These are phyloP conservation scores for Metridium senile DNA, from an alignment of 92 coral and sea anemone species.

Conservation along the genomic window DNA sequence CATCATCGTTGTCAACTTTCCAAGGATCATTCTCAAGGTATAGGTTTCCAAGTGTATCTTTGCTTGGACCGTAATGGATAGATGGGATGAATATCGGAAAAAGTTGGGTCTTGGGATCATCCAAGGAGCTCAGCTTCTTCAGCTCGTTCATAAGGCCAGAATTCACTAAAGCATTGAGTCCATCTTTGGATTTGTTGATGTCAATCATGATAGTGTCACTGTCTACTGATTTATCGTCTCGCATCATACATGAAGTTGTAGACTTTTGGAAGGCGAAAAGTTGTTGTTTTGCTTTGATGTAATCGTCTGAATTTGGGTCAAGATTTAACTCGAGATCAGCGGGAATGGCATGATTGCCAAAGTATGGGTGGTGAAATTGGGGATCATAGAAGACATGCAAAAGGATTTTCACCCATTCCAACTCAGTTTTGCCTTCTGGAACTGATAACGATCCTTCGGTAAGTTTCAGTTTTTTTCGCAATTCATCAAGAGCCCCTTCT, in stretches of 20 bases:
- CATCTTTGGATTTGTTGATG: background rate
- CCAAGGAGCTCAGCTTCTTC: conserved; percentile 6
- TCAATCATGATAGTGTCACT: conserved; percentile 19
- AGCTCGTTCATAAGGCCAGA: conserved; percentile 13
- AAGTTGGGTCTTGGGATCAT: conserved; percentile 35
- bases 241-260: conserved; percentile 16
- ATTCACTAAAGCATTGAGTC: background rate
- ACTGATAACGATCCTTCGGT: background rate
- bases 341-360: background rate
- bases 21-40: conserved; percentile 59
- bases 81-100: conserved; percentile 56
- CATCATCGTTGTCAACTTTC: conserved; percentile 14
- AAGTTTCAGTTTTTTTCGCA: conserved; percentile 21
- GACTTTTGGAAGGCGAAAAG: conserved; percentile 49
- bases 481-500: conserved; percentile 7
- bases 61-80: conserved; percentile 42
- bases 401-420: conserved; percentile 34
- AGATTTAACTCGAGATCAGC: background rate
- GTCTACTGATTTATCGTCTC: background rate
- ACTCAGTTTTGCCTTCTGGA: background rate
- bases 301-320: background rate
- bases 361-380: background rate
- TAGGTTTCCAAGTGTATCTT: conserved; percentile 37
- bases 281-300: conserved; percentile 18
- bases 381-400: conserved; percentile 25